These are phyloP conservation scores for Apotomis capreana DNA, from an alignment of 2,888 invertebrate genomes.

Conservation along the genomic window DNA sequence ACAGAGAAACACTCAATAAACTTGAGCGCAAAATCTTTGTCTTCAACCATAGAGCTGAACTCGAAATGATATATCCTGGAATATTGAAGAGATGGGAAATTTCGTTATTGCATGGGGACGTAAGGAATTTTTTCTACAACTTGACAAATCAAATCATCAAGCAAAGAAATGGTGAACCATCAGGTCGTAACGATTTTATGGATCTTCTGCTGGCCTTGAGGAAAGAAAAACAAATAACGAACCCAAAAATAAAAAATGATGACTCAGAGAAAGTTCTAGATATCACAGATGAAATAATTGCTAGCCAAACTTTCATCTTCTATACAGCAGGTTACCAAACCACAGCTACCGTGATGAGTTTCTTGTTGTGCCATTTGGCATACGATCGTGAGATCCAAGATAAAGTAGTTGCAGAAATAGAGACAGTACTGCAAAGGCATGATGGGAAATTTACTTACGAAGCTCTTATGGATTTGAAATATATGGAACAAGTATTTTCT, in stretches of 20 bases:
- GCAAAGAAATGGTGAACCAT: background rate
- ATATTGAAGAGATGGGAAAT: background rate
- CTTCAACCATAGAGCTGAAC: background rate
- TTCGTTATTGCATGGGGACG: background rate
- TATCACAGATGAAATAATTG: slow-evolving; percentile 28
- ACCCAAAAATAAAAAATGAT: background rate
- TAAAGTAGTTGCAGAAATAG: slow-evolving; percentile 29
- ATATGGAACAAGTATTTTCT: slow-evolving; percentile 22
- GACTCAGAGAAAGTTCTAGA: background rate
- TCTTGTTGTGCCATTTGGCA: slow-evolving; percentile 33
- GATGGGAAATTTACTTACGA: slow-evolving; percentile 13
- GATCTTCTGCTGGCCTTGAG: slow-evolving; percentile 1
- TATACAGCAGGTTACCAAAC: slow-evolving; percentile 37
- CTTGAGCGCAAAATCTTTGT: background rate
- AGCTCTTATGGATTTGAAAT: slow-evolving; percentile 5
- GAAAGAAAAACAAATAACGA: background rate
- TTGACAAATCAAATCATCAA: background rate
- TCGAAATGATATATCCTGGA: background rate
- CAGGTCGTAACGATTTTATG: background rate
- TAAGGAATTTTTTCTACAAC: background rate
- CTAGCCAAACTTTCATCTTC: slow-evolving; percentile 30
- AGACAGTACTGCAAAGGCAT: slow-evolving; percentile 19
- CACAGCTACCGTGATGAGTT: slow-evolving; percentile 25
- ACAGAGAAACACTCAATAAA: background rate
- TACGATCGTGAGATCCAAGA: slow-evolving; percentile 30